Conservation (phyloP, 2,797 vertebrate genomes). For the Cheirogaleus major region DNA sequence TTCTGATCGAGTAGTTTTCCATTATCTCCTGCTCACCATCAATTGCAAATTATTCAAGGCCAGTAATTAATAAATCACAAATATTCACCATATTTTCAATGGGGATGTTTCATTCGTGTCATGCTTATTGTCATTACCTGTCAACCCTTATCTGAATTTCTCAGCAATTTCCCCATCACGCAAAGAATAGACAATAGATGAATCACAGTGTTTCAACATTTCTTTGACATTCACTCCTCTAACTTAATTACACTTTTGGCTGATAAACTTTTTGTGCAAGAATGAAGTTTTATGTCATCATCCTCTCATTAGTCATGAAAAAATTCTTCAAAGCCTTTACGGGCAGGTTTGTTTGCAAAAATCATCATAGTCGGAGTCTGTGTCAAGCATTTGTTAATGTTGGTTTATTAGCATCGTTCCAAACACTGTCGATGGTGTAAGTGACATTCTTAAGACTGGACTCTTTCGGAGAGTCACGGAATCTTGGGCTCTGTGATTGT, state of each 20-base stretch:
- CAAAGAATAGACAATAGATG: neutral
- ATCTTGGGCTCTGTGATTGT: neutral
- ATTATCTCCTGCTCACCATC: neutral
- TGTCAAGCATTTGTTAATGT: too few relatives aligned
- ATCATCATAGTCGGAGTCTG: neutral
- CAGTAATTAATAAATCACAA: neutral
- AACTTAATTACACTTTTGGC: too few relatives aligned
- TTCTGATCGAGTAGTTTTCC: neutral
- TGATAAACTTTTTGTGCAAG: neutral
- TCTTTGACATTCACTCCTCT: neutral
- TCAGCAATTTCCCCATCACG: neutral
- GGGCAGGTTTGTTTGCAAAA: neutral
- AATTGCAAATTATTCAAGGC: neutral
- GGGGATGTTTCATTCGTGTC: neutral
- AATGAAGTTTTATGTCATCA: neutral
- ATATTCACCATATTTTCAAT: neutral
- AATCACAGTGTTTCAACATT: neutral
- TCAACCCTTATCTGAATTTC: neutral
- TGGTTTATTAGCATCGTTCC: neutral
- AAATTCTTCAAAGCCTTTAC: neutral
- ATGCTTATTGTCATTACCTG: accelerated
- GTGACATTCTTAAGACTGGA: neutral
- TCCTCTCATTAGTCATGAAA: neutral
- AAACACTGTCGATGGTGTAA: neutral
- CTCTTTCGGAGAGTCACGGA: neutral